Percentiles rank a stretch among this genome's conserved stretches.
These are phyloP conservation scores for Smithornis capensis DNA, from an alignment of 2,113 vertebrate genomes.

Conservation along the genomic window DNA sequence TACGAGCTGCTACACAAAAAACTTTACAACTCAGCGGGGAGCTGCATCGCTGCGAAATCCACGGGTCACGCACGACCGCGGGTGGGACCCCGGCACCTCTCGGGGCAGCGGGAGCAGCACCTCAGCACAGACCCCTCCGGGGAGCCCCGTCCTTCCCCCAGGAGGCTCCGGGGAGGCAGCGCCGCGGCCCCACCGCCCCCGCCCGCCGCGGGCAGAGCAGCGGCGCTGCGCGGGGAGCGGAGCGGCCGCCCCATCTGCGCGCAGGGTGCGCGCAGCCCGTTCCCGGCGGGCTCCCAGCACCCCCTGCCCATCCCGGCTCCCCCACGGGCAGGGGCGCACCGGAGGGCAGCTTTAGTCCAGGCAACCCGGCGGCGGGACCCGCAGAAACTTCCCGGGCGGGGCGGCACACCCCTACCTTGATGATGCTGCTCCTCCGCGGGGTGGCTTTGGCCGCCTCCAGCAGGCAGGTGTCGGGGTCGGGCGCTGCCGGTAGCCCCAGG, in stretches of 20 bases:
- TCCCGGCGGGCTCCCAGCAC: background rate
- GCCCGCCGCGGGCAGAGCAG: background rate
- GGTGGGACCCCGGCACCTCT: too few species aligned
- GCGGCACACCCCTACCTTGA: constrained; percentile 80
- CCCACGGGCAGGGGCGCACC: too few species aligned
- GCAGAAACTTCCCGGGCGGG: background rate
- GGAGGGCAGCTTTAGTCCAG: background rate
- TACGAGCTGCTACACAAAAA: background rate
- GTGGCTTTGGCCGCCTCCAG: constrained; percentile 85
- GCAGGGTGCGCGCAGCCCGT: background rate
- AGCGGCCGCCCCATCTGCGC: background rate
- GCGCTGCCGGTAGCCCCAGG: constrained; percentile 4
- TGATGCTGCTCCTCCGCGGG: constrained; percentile 94
- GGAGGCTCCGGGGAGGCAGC: background rate
- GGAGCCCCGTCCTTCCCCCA: background rate
- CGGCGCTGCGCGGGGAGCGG: background rate
- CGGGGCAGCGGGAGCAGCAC: too few species aligned
- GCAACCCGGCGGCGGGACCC: background rate
- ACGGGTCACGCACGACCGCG: fast-evolving
- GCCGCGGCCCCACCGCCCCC: too few species aligned
- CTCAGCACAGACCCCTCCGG: too few species aligned
- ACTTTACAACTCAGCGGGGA: background rate
- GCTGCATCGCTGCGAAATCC: background rate
- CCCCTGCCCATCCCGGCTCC: background rate
- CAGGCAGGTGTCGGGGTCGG: constrained; percentile 75